Base-by-base conservation (phyloP, 2,888 invertebrate genomes). In the Leptura quadrifasciata region DNA sequence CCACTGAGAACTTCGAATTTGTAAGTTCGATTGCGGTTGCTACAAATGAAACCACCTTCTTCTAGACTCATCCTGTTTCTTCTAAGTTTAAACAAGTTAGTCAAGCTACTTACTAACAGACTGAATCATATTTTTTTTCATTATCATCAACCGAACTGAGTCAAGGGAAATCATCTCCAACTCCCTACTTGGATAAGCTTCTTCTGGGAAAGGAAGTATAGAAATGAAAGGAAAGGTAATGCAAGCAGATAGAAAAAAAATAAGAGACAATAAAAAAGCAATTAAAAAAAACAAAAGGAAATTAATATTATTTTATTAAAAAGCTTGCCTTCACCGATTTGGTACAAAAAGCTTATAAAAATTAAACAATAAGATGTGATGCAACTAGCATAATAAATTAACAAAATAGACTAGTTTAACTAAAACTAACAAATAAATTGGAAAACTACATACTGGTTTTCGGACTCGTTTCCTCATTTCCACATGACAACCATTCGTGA, bases 241-340 rank as follows among this genome's bases (percentile, higher is more conserved):
- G 70, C 82, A 72, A 80, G 80, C 74, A 78, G 47, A 75, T n/a
- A 74, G 57, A 39, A 64, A 27, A 17, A 55, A 31, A 20, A 63
- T 55, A 72, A 0, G n/a, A 67, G 68, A 67, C 27, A 58, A 74
- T 27, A 27, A 55, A 24, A 61, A 52, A 47, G 15, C 0, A 31
- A 65, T 47, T 47, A 60, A 71, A 47, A 21, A 54, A 27, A 69
- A 61, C 24, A 75, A 65, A 20, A 18, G 31, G 8, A 10, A 52
- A 58, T 20, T 39, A 20, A 69, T 58, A 18, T 21, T 17, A 20
- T 39, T 35, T 60, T 20, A 69, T 69, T 61, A 17, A 61, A 31
- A 61, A 15, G 18, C 61, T 20, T 39, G 63, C 63, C 21, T 18
- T 21, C 24, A 12, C 18, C 39, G 35, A 3, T 10, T 4, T 18